Percentiles rank a stretch among this genome's conserved stretches.
Evolutionary conservation across 92 coral and sea anemone genomes (phyloP).

Genomic region (Chrysogorgia sp.): DNA sequence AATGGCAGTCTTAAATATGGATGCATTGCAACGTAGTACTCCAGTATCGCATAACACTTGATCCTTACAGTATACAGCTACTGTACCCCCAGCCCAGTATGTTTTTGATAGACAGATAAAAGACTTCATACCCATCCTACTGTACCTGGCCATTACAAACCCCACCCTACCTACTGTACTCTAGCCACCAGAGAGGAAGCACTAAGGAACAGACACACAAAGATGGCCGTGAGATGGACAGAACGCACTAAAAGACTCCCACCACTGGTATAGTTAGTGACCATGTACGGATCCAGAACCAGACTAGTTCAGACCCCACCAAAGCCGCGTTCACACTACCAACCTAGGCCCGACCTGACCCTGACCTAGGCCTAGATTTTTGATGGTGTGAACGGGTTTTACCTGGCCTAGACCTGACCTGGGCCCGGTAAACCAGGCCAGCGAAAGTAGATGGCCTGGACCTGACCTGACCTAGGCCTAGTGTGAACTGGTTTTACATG

Average conservation of each 20-base stretch:
- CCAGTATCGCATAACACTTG: slow-evolving; percentile 66
- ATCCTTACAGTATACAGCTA: slow-evolving; percentile 63
- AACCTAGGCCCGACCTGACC: no score
- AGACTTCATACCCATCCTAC: slow-evolving; percentile 68
- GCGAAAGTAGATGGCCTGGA: no score
- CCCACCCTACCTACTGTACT: slow-evolving; percentile 67
- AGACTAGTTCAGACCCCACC: slow-evolving; percentile 37
- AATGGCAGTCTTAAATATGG: slow-evolving; percentile 57
- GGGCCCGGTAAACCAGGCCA: no score
- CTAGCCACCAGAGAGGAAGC: slow-evolving; percentile 59
- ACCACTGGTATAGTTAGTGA: slow-evolving; percentile 57
- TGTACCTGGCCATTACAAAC: slow-evolving; percentile 67
- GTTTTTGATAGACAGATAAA: slow-evolving; percentile 67
- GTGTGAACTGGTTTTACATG: no score
- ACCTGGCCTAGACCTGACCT: no score
- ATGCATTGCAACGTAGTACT: slow-evolving; percentile 63
- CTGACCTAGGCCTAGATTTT: no score
- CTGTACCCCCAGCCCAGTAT: slow-evolving; percentile 71
- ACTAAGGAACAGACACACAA: slow-evolving; percentile 62
- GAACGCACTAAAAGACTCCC: slow-evolving; percentile 65
- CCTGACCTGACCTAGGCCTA: no score
- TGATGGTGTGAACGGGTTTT: no score
- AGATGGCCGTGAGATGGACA: slow-evolving; percentile 56
- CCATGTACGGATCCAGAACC: slow-evolving; percentile 62
- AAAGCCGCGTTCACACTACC: no score